These are phyloP conservation scores for Eulemur rufifrons DNA, from an alignment of 2,113 vertebrate species.

Conservation along the genomic window DNA sequence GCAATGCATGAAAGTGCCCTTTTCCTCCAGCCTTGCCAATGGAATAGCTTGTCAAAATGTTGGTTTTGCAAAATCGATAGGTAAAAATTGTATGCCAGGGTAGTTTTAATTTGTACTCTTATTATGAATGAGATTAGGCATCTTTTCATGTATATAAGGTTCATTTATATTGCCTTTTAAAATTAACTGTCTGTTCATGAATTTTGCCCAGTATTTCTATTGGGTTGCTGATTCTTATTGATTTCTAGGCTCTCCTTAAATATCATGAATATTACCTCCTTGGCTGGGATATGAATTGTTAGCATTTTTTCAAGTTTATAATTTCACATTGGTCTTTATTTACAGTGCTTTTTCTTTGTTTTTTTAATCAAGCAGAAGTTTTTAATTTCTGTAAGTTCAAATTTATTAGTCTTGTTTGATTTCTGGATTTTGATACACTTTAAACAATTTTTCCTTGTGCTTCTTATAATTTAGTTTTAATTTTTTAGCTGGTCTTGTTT, in stretches of 20 bases:
- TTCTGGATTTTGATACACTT: constrained; percentile 5
- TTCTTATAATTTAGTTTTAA: background rate
- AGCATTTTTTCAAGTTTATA: background rate
- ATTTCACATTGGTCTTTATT: background rate
- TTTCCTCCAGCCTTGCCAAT: background rate
- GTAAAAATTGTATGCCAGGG: background rate
- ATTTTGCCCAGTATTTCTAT: background rate
- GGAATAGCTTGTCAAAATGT: background rate
- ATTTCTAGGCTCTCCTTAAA: constrained; percentile 16
- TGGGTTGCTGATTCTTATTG: background rate
- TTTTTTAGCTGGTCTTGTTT: background rate
- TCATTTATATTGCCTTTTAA: background rate
- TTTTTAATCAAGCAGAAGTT: background rate
- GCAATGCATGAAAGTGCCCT: background rate
- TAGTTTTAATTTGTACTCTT: background rate
- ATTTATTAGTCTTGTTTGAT: background rate
- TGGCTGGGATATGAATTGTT: background rate
- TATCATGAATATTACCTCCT: background rate
- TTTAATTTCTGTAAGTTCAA: background rate
- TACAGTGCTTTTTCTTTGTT: background rate
- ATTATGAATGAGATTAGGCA: background rate
- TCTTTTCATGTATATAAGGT: background rate
- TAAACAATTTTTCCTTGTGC: background rate
- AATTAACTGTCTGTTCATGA: background rate
- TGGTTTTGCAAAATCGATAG: background rate